Conservation (phyloP, 2,888 invertebrate species). For the Athripsodes cinereus region DNA sequence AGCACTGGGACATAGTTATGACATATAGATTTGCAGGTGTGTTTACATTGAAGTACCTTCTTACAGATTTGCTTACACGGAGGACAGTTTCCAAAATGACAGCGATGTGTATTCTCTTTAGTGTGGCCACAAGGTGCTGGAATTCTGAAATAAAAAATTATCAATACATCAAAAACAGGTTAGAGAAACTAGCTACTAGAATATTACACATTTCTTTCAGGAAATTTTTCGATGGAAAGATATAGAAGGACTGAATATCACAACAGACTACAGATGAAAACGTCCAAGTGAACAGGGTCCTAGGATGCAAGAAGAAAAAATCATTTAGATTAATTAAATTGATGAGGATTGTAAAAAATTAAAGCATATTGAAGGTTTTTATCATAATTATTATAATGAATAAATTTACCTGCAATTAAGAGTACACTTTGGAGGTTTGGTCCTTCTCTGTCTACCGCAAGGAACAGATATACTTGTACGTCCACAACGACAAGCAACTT, state of each 20-base stretch:
- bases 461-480: constrained; percentile 71
- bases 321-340: too few relatives aligned
- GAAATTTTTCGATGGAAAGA: too few relatives aligned
- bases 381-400: too few relatives aligned
- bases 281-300: too few relatives aligned
- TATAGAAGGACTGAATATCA: too few relatives aligned
- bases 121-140: constrained; percentile 82
- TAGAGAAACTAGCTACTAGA: too few relatives aligned
- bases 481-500: constrained; percentile 76
- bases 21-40: constrained; percentile 66
- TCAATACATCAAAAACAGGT: too few relatives aligned
- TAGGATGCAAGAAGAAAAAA: too few relatives aligned
- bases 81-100: constrained; percentile 81
- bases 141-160: constrained; percentile 41
- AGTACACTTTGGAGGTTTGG: constrained; percentile 74
- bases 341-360: too few relatives aligned
- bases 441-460: constrained; percentile 74
- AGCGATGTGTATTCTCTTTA: constrained; percentile 64
- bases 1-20: constrained; percentile 68
- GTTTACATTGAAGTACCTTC: constrained; percentile 55
- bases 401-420: constrained; percentile 59
- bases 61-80: constrained; percentile 73
- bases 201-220: too few relatives aligned
- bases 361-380: too few relatives aligned
- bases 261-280: too few relatives aligned